Evolutionary conservation across 2,113 vertebrate species (phyloP), one percentile per base, ranked within the genome.

Genomic region (Cynoglossus semilaevis): DNA sequence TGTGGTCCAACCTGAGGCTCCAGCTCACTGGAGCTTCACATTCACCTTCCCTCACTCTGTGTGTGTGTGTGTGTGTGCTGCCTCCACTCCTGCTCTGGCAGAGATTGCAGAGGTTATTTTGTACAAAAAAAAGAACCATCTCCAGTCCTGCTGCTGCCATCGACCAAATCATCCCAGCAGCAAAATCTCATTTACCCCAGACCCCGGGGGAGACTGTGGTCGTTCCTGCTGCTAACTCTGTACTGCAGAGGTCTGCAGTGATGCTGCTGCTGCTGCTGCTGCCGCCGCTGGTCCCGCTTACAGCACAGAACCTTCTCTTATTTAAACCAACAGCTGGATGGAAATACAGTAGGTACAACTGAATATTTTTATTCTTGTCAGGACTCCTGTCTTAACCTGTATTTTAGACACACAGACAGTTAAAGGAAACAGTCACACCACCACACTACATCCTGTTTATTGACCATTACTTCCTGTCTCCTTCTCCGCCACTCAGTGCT

Each of bases 131-230:
- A 74, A 80, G 74, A 69, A 58, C 80, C 77, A 58, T 82, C 79
- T 80, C 79, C 77, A 63, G 68, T 56, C 68, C 79, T 51, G 67
- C 79, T 76, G 81, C 22, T 29, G 22, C 22, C 22, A n/a, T 79
- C 63, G 65, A 82, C 74, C 66, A 72, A 85, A 85, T 85, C 82
- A 82, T 52, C 77, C 82, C 82, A 51, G 46, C 77, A 80, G 82
- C 74, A 82, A 6, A 82, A 82, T 82, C 83, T 85, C 80, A 85
- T 85, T 85, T 80, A 76, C 72, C 54, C 69, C 72, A 50, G 71
- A 63, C 74, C 80, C 79, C 0, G 53, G 77, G 22, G 74, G 79
- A 68, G 66, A 47, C 60, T 15, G 76, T 29, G 38, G 74, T 66
- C 79, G 58, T 69, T 76, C 72, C 74, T 82, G 71, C 65, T 67